Conservation (phyloP, 92 coral and sea anemone genomes). For the Isaurus tuberculatus region DNA sequence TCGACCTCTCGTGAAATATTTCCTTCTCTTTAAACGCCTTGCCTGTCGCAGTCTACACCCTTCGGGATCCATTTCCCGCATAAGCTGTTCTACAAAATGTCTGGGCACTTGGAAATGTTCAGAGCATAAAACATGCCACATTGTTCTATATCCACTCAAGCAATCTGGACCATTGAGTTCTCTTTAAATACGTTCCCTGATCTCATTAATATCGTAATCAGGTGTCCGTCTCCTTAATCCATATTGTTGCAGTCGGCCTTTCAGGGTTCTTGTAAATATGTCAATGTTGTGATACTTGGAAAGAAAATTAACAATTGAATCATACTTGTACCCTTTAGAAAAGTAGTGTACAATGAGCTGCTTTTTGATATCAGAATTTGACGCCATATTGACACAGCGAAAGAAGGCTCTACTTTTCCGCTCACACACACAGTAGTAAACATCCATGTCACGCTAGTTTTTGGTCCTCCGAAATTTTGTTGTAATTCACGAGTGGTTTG, state of each 20-base stretch:
- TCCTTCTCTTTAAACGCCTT: conserved; percentile 48
- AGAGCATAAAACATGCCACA: conserved; percentile 51
- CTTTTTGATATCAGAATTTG: background rate
- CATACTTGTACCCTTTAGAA: conserved; percentile 13
- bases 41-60: conserved; percentile 47
- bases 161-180: conserved; percentile 10
- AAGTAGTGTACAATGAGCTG: background rate
- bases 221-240: background rate
- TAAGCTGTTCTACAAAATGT: conserved; percentile 35
- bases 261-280: background rate
- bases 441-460: background rate
- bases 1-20: conserved; percentile 42
- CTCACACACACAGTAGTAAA: background rate
- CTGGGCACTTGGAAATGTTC: conserved; percentile 51
- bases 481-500: background rate
- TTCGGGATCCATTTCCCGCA: conserved; percentile 56
- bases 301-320: background rate
- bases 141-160: conserved; percentile 44
- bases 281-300: background rate
- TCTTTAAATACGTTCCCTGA: background rate
- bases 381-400: background rate
- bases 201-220: background rate
- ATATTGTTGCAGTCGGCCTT: background rate
- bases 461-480: background rate
- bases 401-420: background rate